A percentile compares a stretch with the other conserved stretches of the same genome.
Evolutionary conservation across 2,113 vertebrate species (phyloP).

Genomic region (Alligator mississippiensis): DNA sequence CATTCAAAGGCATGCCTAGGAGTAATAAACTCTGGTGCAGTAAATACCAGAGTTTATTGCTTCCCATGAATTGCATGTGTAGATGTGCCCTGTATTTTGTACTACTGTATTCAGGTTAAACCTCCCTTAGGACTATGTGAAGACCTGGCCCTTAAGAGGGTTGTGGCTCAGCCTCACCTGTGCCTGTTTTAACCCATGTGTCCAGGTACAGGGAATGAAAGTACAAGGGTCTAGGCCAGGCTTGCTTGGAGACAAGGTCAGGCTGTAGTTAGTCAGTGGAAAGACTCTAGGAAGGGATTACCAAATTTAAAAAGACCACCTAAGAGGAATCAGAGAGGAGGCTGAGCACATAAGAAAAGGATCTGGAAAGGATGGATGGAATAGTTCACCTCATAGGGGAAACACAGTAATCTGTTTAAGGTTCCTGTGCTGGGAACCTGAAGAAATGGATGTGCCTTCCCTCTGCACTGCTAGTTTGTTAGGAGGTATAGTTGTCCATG

Average conservation of each 20-base stretch:
- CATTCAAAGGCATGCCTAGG: too few relatives aligned
- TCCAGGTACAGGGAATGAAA: not conserved
- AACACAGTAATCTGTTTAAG: not conserved
- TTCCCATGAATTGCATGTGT: too few relatives aligned
- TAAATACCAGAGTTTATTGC: too few relatives aligned
- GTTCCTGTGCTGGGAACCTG: accelerated
- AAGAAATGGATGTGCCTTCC: not conserved
- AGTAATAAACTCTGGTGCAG: too few relatives aligned
- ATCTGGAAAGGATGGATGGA: not conserved
- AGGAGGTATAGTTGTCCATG: accelerated
- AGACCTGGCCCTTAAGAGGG: not conserved
- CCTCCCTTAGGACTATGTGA: not conserved
- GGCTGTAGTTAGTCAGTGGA: not conserved
- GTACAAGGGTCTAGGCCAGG: not conserved
- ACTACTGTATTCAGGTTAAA: not conserved
- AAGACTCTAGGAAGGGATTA: not conserved
- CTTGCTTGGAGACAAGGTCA: not conserved
- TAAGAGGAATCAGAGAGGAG: not conserved
- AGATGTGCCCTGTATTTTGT: too few relatives aligned
- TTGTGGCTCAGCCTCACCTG: not conserved
- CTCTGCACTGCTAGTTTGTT: not conserved
- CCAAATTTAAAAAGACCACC: accelerated
- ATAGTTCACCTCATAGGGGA: not conserved
- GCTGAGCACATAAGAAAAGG: not conserved
- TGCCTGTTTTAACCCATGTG: not conserved